These are phyloP conservation scores for Decapterus maruadsi DNA, from an alignment of 2,797 vertebrate genomes.

Conservation along the genomic window DNA sequence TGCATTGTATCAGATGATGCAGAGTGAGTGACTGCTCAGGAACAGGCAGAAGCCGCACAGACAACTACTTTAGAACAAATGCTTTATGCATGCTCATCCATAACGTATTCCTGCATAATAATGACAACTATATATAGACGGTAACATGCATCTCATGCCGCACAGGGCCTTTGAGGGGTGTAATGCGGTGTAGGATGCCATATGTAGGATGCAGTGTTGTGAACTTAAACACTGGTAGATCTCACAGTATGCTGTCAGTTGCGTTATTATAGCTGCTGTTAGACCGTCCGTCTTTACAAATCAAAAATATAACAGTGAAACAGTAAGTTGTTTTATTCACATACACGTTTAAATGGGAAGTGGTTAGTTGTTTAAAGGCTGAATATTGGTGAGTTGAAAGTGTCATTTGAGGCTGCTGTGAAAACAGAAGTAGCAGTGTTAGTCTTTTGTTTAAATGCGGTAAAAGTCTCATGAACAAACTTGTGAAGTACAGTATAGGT, in stretches of 20 bases:
- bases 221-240: slow-evolving; percentile 35
- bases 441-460: background rate
- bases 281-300: background rate
- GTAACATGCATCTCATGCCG: slow-evolving; percentile 38
- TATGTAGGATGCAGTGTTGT: slow-evolving; percentile 37
- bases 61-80: slow-evolving; percentile 36
- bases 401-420: background rate
- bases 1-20: slow-evolving; percentile 33
- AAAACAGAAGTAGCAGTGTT: background rate
- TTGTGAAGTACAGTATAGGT: no score
- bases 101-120: slow-evolving; percentile 70
- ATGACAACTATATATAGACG: slow-evolving; percentile 72
- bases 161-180: slow-evolving; percentile 36
- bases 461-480: background rate
- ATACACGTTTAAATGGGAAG: no score
- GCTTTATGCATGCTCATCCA: slow-evolving; percentile 61
- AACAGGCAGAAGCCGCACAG: slow-evolving; percentile 33
- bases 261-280: background rate
- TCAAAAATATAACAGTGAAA: background rate
- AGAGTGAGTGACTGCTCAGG: slow-evolving; percentile 44
- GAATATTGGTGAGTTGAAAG: background rate
- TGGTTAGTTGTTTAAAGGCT: background rate
- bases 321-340: background rate
- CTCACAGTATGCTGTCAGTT: slow-evolving; percentile 17
- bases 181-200: slow-evolving; percentile 33